Evolutionary conservation across 2,797 vertebrate species (phyloP).

Genomic region (Masticophis lateralis): DNA sequence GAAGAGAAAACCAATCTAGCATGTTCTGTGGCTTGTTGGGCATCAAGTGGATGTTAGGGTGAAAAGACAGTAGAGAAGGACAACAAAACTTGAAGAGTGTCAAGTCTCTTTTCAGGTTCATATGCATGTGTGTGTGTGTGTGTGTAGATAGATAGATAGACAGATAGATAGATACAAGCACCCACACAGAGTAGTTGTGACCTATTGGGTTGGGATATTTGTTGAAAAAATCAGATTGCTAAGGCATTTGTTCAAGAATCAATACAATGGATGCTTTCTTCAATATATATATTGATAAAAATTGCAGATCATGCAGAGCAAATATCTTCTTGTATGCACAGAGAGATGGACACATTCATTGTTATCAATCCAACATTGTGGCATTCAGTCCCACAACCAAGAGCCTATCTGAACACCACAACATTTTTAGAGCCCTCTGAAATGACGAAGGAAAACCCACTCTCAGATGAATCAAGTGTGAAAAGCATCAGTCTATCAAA

Average conservation of each 20-base stretch:
- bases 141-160: too few relatives aligned
- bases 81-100: not conserved
- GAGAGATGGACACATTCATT: not conserved
- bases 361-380: not conserved
- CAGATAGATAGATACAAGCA: too few relatives aligned
- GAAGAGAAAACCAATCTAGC: constrained; percentile 6
- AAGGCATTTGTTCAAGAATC: not conserved
- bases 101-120: not conserved
- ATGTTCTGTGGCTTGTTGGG: not conserved
- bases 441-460: not conserved
- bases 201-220: not conserved
- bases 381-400: not conserved
- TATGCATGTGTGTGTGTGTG: too few relatives aligned
- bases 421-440: not conserved
- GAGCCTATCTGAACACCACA: not conserved
- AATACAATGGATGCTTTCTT: not conserved
- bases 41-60: constrained; percentile 15
- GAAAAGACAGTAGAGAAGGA: not conserved
- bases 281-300: not conserved
- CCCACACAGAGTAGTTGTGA: not conserved
- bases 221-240: not conserved
- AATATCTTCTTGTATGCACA: not conserved
- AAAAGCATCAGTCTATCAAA: not conserved
- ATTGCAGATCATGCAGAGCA: not conserved
- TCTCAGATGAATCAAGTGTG: not conserved